These are phyloP conservation scores for Margarornis squamiger DNA, from an alignment of 2,797 vertebrate genomes.

Conservation along the genomic window DNA sequence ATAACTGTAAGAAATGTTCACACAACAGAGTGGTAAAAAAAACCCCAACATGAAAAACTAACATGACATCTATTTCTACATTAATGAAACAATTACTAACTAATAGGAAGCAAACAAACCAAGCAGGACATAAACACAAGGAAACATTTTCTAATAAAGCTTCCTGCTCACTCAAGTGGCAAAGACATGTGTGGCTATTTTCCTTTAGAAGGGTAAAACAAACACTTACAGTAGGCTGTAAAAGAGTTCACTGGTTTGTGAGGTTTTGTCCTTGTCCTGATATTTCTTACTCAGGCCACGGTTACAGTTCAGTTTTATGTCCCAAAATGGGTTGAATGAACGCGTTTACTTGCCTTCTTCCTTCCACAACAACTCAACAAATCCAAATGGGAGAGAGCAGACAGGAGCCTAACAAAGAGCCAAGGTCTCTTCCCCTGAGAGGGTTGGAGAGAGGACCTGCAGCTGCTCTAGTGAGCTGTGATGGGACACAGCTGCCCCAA, in stretches of 20 bases:
- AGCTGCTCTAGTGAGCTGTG: not conserved
- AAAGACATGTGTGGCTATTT: not conserved
- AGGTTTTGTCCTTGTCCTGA: not conserved
- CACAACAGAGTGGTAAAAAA: not conserved
- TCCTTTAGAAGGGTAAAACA: not conserved
- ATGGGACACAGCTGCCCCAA: not conserved
- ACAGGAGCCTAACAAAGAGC: not conserved
- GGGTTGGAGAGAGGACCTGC: not conserved
- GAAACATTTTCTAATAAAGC: constrained; percentile 3
- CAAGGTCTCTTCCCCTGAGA: not conserved
- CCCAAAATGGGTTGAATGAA: not conserved
- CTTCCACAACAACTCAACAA: not conserved
- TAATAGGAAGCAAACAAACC: constrained; percentile 2
- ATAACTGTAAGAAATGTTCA: not conserved
- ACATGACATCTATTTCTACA: not conserved
- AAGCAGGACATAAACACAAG: not conserved
- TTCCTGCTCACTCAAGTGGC: not conserved
- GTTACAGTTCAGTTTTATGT: not conserved
- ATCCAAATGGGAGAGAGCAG: not conserved
- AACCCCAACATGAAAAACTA: not conserved
- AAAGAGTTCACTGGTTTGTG: not conserved
- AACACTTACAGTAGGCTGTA: not conserved
- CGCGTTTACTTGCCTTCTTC: not conserved
- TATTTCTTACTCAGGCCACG: not conserved
- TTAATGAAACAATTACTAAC: constrained; percentile 30